Evolutionary conservation across 2,113 vertebrate species (phyloP), one percentile per base, ranked within the genome.

Genomic region (Chaetorhynchus papuensis): DNA sequence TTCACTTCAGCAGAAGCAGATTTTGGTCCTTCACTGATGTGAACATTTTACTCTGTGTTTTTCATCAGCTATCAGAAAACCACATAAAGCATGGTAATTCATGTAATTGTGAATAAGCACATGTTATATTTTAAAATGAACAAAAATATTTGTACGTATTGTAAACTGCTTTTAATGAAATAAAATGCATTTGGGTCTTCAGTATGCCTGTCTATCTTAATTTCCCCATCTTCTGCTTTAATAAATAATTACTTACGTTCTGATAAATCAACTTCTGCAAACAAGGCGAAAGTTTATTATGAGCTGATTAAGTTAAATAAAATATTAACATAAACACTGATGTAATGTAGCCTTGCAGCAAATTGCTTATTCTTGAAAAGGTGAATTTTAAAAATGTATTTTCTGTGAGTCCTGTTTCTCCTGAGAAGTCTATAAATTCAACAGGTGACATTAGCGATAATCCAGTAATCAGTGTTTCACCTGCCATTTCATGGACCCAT

Each of bases 261-360:
- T 90, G 74, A 88, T 92, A 96, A 93, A 91, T 87, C 49, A 66
- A 5, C 71, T 60, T 91, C 59, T 65, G 47, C 66, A 90, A 94
- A 97, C 75, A 93, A 96, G 76, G 71, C 94, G 44, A 82, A 95
- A 96, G 93, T 94, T 96, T 83, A 91, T 96, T 90, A 66, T 81
- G 65, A 83, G 33, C 26, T 93, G 65, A 87, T 94, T 77, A 92
- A 91, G 59, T 92, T 77, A 76, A 90, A 75, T 77, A 74, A 86
- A 95, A 90, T 72, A 70, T 76, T 79, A 90, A 53, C 47, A 41
- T 50, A 70, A 93, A 90, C 72, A 57, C 22, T 79, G 64, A 57
- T 0, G 30, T 76, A 83, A 89, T 20, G 31, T 11, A 87, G 59
- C 27, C 52, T 72, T 47, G 35, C 18, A 87, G 77, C 21, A 92